phyloP scores from a whole-genome alignment of 35 echinoderm and acorn worm species.

The Ptychodera flava region DNA sequence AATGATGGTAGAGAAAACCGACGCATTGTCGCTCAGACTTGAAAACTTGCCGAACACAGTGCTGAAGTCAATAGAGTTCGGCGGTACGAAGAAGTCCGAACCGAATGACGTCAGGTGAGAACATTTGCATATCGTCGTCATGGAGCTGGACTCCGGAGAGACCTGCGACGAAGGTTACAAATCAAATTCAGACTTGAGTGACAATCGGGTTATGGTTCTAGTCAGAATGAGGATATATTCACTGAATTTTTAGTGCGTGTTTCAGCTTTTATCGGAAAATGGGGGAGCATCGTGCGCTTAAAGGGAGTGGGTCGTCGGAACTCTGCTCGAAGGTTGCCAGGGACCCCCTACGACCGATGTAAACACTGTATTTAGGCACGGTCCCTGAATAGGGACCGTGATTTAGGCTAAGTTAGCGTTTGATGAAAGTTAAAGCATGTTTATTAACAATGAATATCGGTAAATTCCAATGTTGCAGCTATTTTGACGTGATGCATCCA shows the following conservation, averaged over 20 bases:
- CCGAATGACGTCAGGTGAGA: constrained; percentile 42
- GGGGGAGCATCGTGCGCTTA: background rate
- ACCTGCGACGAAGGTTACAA: background rate
- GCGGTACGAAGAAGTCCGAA: constrained; percentile 25
- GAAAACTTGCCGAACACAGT: constrained; percentile 47
- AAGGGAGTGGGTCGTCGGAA: background rate
- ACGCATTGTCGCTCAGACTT: constrained; percentile 3
- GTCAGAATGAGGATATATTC: background rate
- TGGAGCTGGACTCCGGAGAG: constrained; percentile 1
- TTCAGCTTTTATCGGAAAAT: background rate
- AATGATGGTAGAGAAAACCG: constrained; percentile 28
- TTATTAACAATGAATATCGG: too few relatives aligned
- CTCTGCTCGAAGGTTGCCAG: too few relatives aligned
- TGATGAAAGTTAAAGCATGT: too few relatives aligned
- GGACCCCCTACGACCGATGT: too few relatives aligned
- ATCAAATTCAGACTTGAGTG: background rate
- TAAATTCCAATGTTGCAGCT: too few relatives aligned
- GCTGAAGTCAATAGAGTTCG: constrained; percentile 46
- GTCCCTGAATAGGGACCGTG: too few relatives aligned
- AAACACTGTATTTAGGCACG: too few relatives aligned
- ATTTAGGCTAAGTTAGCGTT: too few relatives aligned
- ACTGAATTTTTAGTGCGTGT: background rate
- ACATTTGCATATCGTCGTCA: constrained; percentile 27
- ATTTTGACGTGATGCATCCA: too few relatives aligned
- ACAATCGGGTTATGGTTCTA: background rate